Percentiles rank a stretch among this genome's conserved stretches.
These are phyloP conservation scores for Perognathus longimembris DNA, from an alignment of 2,113 vertebrate species.

Conservation along the genomic window DNA sequence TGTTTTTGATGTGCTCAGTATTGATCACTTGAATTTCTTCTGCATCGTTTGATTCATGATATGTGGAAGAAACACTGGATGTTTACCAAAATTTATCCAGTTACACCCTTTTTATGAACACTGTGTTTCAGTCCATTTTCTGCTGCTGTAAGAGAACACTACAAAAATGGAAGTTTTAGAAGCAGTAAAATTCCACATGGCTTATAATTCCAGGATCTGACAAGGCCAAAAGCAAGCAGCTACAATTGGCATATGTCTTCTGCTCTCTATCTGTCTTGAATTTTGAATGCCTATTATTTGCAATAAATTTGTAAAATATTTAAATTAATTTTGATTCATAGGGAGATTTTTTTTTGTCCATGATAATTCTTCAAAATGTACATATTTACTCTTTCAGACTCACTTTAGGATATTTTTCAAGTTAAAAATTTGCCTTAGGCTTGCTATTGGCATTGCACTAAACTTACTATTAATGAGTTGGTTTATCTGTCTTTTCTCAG, in stretches of 20 bases:
- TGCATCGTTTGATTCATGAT: neutral
- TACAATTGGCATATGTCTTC: neutral
- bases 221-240: neutral
- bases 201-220: neutral
- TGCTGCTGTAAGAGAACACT: neutral
- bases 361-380: conserved; percentile 13
- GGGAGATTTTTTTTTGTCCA: neutral
- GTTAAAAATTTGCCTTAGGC: neutral
- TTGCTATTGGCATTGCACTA: neutral
- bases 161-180: neutral
- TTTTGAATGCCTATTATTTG: neutral
- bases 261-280: neutral
- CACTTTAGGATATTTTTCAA: neutral
- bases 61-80: neutral
- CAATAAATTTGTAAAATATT: neutral
- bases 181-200: neutral
- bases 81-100: neutral
- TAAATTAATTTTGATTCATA: neutral
- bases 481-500: neutral
- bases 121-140: neutral
- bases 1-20: neutral
- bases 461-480: neutral
- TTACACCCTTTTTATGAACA: neutral
- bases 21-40: neutral
- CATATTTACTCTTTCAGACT: neutral